These are phyloP conservation scores for Agraylea sexmaculata DNA, from an alignment of 1,140 invertebrate species.

Conservation along the genomic window DNA sequence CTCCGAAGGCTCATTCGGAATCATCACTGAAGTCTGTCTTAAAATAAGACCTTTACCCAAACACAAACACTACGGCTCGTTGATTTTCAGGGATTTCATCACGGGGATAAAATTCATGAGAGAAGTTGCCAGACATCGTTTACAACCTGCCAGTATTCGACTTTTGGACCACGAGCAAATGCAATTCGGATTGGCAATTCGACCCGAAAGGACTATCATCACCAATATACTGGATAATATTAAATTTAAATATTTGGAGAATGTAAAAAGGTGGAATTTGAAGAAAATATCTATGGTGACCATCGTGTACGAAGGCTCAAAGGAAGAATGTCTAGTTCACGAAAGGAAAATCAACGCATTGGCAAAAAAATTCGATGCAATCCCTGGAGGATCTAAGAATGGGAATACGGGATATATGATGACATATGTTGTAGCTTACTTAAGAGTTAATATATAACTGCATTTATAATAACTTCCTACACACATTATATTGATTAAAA, in stretches of 20 bases:
- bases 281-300: slow-evolving; percentile 53
- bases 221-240: slow-evolving; percentile 42
- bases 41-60: slow-evolving; percentile 56
- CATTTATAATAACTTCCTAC: slow-evolving; percentile 9
- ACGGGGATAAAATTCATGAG: slow-evolving; percentile 52
- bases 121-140: slow-evolving; percentile 41
- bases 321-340: slow-evolving; percentile 44
- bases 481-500: no score
- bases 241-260: slow-evolving; percentile 55
- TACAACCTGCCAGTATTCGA: slow-evolving; percentile 58
- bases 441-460: slow-evolving; percentile 38
- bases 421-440: slow-evolving; percentile 68
- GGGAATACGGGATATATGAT: slow-evolving; percentile 59
- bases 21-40: slow-evolving; percentile 58
- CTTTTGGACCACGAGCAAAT: slow-evolving; percentile 68
- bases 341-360: slow-evolving; percentile 51
- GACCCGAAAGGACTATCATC: slow-evolving; percentile 41
- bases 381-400: slow-evolving; percentile 56
- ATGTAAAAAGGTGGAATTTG: slow-evolving; percentile 53
- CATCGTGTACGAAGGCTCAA: slow-evolving; percentile 53
- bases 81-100: slow-evolving; percentile 59
- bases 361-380: slow-evolving; percentile 39
- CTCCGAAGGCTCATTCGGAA: slow-evolving; percentile 60
- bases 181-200: slow-evolving; percentile 53
- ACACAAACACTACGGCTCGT: slow-evolving; percentile 52